Conservation (phyloP, 2,888 invertebrate species). For the Allophyes oxyacanthae region DNA sequence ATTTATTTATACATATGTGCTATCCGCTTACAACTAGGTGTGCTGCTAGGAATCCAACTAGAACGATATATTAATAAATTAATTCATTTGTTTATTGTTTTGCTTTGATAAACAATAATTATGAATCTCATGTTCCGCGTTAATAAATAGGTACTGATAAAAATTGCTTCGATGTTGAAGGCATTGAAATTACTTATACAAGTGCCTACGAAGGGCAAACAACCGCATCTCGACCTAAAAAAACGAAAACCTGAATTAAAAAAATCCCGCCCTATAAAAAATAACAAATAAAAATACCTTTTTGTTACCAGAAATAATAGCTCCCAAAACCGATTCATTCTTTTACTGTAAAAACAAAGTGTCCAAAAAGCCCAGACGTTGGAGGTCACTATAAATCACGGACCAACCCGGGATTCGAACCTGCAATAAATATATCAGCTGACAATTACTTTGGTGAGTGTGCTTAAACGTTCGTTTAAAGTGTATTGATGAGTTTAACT, state of each 20-base stretch:
- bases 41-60: too few species aligned
- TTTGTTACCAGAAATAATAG: constrained; percentile 31
- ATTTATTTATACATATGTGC: too few species aligned
- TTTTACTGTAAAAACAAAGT: constrained; percentile 48
- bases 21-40: too few species aligned
- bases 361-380: constrained; percentile 36
- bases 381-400: constrained; percentile 62
- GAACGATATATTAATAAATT: too few species aligned
- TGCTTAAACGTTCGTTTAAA: constrained; percentile 41
- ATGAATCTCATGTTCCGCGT: too few species aligned
- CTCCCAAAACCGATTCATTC: constrained; percentile 47
- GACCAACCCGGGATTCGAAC: constrained; percentile 58
- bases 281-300: constrained; percentile 21
- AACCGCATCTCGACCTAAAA: constrained; percentile 4
- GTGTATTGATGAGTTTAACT: constrained; percentile 32
- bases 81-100: too few species aligned
- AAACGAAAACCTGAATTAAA: constrained; percentile 9
- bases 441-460: constrained; percentile 68
- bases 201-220: not conserved
- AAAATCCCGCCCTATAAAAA: constrained; percentile 11
- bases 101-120: too few species aligned
- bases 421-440: constrained; percentile 73
- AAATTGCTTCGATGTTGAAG: too few species aligned
- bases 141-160: too few species aligned
- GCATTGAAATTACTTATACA: not conserved